Base-by-base conservation (phyloP, 2,797 vertebrate genomes). In the Chelonia mydas region DNA sequence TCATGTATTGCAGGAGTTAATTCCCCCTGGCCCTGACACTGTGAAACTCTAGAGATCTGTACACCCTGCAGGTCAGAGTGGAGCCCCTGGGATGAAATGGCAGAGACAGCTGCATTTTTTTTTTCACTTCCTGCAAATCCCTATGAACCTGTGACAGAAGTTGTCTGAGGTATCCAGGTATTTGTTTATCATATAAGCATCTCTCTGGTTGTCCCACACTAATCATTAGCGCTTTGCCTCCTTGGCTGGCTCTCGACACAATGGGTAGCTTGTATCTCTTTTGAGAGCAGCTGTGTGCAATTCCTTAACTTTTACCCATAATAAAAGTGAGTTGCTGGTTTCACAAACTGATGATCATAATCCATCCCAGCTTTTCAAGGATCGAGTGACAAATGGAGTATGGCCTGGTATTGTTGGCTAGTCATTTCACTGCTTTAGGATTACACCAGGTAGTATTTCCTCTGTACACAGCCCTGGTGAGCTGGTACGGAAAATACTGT, bases 81-180 rank as follows among this genome's bases (percentile, higher is more conserved):
- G 93, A 77, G 84, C 23, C 72, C 3, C 3, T 49, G 50, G 87
- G 81, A 78, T 17, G 10, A 78, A 88, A 89, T 1, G 19, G 92
- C 89, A 91, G 93, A 96, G 92, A 95, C 95, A 97, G 94, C 95
- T 74, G 76, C 92, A 84, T 94, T 94, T 80, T 41, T 41, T 41
- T n/a, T 50, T 92, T 84, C 86, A 59, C 87, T 5, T 1, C 89
- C 92, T 91, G 86, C 23, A 74, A 87, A 68, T 83, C 89, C 84
- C 88, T 84, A 89, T 89, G 94, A 91, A 94, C 93, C 57, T 91
- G 95, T 94, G 93, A 87, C 94, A 90, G 85, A 91, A 96, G 83
- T 94, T 95, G 97, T 80, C 91, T 95, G 0, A 57, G 50, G 89
- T 88, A 77, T 84, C 86, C 6, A 51, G 61, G 85, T 5, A 0